A percentile compares a stretch with the other conserved stretches of the same genome.
Evolutionary conservation across 2,888 invertebrate genomes (phyloP).

Genomic region (Helicoverpa assulta): DNA sequence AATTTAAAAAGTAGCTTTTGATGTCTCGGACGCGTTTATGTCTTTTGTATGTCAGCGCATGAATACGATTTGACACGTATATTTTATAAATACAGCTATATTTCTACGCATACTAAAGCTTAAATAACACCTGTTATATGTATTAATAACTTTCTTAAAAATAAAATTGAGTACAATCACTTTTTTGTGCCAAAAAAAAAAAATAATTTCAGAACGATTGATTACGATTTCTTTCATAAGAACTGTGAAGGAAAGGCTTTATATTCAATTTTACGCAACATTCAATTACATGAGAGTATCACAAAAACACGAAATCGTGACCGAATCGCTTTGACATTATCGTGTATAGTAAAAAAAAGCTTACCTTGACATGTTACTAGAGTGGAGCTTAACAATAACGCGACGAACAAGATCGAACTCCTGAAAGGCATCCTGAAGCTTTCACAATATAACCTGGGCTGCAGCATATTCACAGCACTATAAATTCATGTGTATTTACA

Average conservation of each 20-base stretch:
- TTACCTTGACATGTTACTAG: slow-evolving; percentile 86
- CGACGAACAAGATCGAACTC: slow-evolving; percentile 71
- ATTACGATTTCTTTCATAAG: slow-evolving; percentile 7
- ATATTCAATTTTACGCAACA: slow-evolving; percentile 29
- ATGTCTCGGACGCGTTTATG: slow-evolving; percentile 72
- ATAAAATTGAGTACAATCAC: neutral
- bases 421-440: slow-evolving; percentile 68
- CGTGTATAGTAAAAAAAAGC: slow-evolving; percentile 53
- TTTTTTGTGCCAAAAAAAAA: slow-evolving; percentile 18
- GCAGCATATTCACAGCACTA: slow-evolving; percentile 79
- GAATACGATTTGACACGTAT: neutral
- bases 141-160: neutral
- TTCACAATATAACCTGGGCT: slow-evolving; percentile 84
- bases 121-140: neutral
- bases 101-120: neutral
- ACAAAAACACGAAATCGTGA: slow-evolving; percentile 49
- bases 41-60: slow-evolving; percentile 68
- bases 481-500: slow-evolving; percentile 69
- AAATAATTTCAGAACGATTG: slow-evolving; percentile 6
- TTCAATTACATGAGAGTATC: slow-evolving; percentile 27
- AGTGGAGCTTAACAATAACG: slow-evolving; percentile 71
- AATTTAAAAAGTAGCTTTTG: neutral
- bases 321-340: slow-evolving; percentile 44
- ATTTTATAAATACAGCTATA: neutral
- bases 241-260: slow-evolving; percentile 27